These are phyloP conservation scores for Andrena dorsata DNA, from an alignment of 2,888 invertebrate genomes.

Conservation along the genomic window DNA sequence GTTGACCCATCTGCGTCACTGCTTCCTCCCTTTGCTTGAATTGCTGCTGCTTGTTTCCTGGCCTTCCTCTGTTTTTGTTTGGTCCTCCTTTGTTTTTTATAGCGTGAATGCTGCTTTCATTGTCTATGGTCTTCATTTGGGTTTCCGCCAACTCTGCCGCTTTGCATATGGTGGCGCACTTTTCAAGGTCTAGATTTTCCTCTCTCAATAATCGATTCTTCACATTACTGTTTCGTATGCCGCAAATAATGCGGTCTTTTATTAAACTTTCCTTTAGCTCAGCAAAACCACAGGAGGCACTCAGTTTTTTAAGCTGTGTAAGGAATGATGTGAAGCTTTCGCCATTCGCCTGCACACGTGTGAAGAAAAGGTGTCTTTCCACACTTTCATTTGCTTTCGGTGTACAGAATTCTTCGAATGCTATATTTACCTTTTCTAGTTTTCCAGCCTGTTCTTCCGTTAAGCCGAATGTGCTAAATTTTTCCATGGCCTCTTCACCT, in stretches of 20 bases:
- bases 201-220: not conserved
- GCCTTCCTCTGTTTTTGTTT: not conserved
- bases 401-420: not conserved
- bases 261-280: not conserved
- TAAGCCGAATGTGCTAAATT: not conserved
- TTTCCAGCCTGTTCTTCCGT: not conserved
- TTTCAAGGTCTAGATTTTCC: not conserved
- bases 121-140: not conserved
- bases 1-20: too few relatives aligned
- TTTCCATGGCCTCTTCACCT: not conserved
- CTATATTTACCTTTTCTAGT: not conserved
- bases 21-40: too few relatives aligned
- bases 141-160: not conserved
- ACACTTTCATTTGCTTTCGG: constrained; percentile 1
- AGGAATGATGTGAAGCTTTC: not conserved
- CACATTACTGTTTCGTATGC: not conserved
- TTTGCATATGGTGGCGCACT: not conserved
- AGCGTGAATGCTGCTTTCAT: not conserved
- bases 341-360: not conserved
- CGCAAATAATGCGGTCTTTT: not conserved
- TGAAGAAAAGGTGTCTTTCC: not conserved
- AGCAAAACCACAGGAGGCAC: not conserved
- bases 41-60: not conserved
- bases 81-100: not conserved
- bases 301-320: not conserved